Base-by-base conservation (phyloP, 2,113 vertebrate species). In the Channa argus region DNA sequence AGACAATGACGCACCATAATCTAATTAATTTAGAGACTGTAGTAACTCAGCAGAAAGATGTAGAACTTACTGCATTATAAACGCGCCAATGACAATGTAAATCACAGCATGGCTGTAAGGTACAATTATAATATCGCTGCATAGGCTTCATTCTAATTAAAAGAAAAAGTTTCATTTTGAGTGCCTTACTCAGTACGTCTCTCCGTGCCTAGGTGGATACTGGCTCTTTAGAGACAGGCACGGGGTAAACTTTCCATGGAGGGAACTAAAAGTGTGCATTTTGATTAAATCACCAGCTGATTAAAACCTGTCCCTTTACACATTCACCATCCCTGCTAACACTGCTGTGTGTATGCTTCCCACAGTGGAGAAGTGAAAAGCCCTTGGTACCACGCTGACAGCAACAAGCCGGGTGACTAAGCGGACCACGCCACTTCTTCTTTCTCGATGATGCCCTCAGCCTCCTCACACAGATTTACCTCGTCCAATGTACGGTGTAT, bases 401-500 rank as follows among this genome's bases (percentile, higher is more conserved):
- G 13, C 24, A 36, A n/a, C 43, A 41, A 10, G 47, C 72, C 46
- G 71, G 86, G 33, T 77, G 56, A 45, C 12, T 33, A 0, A 43
- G 45, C 14, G 43, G 43, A 46, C 41, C 44, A 55, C 58, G 50
- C 39, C 56, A 70, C 65, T 41, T 50, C 74, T 74, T 44, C 72
- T 63, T 10, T 7, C 82, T 51, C 2, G 11, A 44, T 46, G 69
- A 78, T 67, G 61, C 75, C 45, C 83, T 8, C 72, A 54, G 56
- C 60, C 10, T 41, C 74, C 49, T 14, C 60, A 0, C 37, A 6
- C 3, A 62, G 63, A 69, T 74, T 86, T 82, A 90, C 90, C 90
- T 84, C 74, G 67, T 79, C 51, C 38, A n/a, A 36, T 61, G 43
- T 45, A 64, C 66, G 41, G 71, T 39, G 72, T 53, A 43, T 66